Evolutionary conservation across 2,113 vertebrate genomes (phyloP), one percentile per base, ranked within the genome.

Genomic region (Sinocyclocheilus anshuiensis): DNA sequence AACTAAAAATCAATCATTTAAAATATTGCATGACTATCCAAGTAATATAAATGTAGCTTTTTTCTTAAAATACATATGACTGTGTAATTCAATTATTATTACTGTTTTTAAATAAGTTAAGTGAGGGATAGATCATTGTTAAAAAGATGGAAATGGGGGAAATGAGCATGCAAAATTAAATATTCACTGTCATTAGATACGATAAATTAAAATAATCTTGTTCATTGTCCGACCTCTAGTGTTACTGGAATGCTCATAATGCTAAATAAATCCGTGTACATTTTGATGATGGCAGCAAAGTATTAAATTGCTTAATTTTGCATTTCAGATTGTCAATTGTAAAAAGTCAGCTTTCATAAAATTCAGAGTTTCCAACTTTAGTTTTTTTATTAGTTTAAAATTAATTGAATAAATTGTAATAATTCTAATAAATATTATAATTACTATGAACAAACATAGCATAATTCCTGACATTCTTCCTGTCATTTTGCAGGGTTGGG

Each of bases 401-500:
- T 36, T 0, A 9, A 18, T 36, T 59, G 20, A 59, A 59, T 59
- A 22, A 71, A 36, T 71, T 20, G 29, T 69, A 33, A 69, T 18
- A 0, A 33, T 71, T 20, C 16, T 36, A 0, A 1, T 9, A 36
- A 71, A 9, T 71, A 18, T 4, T 36, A 20, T 36, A 36, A 36
- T 71, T 20, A 9, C 33, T 71, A 7, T 71, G 29, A 71, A 36
- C 4, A 9, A 71, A 36, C 4, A 4, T 4, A 20, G 16, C 4
- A 36, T 22, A 20, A 20, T 9, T 39, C 67, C 67, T 36, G 4
- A 36, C 67, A 71, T 39, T 72, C 10, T n/a, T 74, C 20, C 71
- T 42, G 36, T 42, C 2, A 12, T 85, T 36, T 84, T 20, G 85
- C 26, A 98, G 98, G 98, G 87, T 93, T 99, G 89, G 98, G 98